A percentile compares a stretch with the other conserved stretches of the same genome.
Evolutionary conservation across 2,888 invertebrate species (phyloP).

Genomic region (Gandaritis pyraliata): DNA sequence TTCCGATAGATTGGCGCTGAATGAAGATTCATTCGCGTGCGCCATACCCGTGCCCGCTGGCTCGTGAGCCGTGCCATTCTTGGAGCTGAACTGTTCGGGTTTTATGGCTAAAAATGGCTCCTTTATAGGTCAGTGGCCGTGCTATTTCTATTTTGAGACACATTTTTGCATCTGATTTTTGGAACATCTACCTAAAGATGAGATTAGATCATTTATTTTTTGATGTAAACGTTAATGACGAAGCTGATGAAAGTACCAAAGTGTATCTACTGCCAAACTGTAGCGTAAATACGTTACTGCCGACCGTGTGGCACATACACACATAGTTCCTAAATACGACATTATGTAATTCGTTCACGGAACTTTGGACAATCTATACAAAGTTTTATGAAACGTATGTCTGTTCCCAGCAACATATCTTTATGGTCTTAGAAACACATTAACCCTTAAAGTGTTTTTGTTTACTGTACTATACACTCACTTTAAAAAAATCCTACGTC

Average conservation of each 20-base stretch:
- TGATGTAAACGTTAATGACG: no score
- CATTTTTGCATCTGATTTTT: no score
- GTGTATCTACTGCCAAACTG: no score
- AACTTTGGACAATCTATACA: conserved; percentile 7
- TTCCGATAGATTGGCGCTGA: conserved; percentile 49
- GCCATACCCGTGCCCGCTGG: conserved; percentile 42
- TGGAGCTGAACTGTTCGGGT: conserved; percentile 20
- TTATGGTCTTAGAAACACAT: background rate
- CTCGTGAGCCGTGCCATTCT: conserved; percentile 30
- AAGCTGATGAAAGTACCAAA: no score
- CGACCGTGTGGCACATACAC: background rate
- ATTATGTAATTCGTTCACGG: background rate
- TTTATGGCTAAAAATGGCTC: conserved; percentile 26
- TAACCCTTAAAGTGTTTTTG: no score
- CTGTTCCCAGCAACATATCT: background rate
- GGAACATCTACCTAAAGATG: no score
- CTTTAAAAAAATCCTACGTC: no score
- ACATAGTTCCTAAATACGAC: background rate
- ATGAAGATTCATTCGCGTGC: conserved; percentile 46
- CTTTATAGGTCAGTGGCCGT: conserved; percentile 12
- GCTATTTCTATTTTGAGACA: conserved; percentile 11
- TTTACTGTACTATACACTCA: no score
- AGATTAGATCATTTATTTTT: no score
- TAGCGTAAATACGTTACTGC: no score
- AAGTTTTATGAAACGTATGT: conserved; percentile 5